A percentile compares a stretch with the other conserved stretches of the same genome.
Evolutionary conservation across 2,888 invertebrate species (phyloP).

Genomic region (Allacma fusca): DNA sequence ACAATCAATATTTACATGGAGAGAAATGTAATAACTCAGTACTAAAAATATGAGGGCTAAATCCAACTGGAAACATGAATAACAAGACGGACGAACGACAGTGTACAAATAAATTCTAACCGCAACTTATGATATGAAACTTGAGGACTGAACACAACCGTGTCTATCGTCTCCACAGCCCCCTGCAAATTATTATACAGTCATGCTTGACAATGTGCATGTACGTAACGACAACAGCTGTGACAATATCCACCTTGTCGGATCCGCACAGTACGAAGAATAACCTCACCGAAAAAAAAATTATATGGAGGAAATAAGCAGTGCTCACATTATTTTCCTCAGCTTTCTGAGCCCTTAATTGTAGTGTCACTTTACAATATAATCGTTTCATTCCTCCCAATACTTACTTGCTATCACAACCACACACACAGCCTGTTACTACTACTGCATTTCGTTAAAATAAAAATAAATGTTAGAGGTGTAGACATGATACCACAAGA

Average conservation of each 20-base stretch:
- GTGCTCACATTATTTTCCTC: neutral
- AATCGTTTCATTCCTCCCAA: too few relatives aligned
- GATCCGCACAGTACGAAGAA: neutral
- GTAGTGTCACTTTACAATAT: too few relatives aligned
- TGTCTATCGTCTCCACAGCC: neutral
- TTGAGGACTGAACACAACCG: conserved; percentile 15
- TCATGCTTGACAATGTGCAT: too few relatives aligned
- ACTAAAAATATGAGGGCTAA: conserved; percentile 3
- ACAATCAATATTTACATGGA: neutral
- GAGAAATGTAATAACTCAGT: neutral
- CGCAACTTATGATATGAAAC: neutral
- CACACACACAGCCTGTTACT: too few relatives aligned
- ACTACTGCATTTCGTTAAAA: too few relatives aligned
- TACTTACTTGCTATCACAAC: too few relatives aligned
- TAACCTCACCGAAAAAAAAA: neutral
- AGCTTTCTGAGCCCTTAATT: too few relatives aligned
- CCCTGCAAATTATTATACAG: neutral
- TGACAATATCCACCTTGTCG: neutral
- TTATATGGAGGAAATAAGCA: neutral
- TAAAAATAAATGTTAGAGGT: too few relatives aligned
- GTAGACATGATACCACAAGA: too few relatives aligned
- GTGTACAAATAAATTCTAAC: conserved; percentile 21
- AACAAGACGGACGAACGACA: conserved; percentile 15
- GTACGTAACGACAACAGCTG: neutral
- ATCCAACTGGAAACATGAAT: conserved; percentile 18